These are phyloP conservation scores for Radopholus similis DNA, from an alignment of 1,140 invertebrate species.

Conservation along the genomic window DNA sequence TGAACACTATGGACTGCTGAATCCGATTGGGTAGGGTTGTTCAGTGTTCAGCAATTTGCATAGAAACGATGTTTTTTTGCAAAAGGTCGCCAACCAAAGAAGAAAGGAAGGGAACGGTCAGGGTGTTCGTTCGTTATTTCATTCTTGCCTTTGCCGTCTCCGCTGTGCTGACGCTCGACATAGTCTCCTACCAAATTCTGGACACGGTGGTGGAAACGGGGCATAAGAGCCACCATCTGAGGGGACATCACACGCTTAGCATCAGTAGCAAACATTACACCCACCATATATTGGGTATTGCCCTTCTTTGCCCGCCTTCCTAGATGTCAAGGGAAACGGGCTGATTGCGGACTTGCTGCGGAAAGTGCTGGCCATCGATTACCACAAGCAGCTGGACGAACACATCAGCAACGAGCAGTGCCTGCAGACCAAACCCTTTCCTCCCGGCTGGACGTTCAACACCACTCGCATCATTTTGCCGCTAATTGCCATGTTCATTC, in stretches of 20 bases:
- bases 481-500: conserved; percentile 1
- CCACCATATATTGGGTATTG: not conserved
- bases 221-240: not conserved
- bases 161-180: conserved; percentile 10
- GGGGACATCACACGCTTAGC: not conserved
- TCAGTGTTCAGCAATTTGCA: not conserved
- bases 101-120: conserved; percentile 8
- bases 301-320: not conserved
- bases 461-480: not conserved
- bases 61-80: not conserved
- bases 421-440: not conserved
- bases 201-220: conserved; percentile 9
- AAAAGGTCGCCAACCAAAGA: not conserved
- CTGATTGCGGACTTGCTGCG: conserved; percentile 14
- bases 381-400: conserved; percentile 7
- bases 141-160: conserved; percentile 4
- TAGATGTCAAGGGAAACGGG: conserved; percentile 10
- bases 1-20: conserved; percentile 14
- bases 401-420: conserved; percentile 2
- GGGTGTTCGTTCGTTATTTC: conserved; percentile 11
- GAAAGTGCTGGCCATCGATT: conserved; percentile 18
- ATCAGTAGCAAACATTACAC: not conserved
- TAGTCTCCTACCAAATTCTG: not conserved
- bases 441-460: not conserved
- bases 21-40: not conserved